Evolutionary conservation across 2,888 invertebrate genomes (phyloP), one percentile per base, ranked within the genome.

Genomic region (Cistogaster globosa): DNA sequence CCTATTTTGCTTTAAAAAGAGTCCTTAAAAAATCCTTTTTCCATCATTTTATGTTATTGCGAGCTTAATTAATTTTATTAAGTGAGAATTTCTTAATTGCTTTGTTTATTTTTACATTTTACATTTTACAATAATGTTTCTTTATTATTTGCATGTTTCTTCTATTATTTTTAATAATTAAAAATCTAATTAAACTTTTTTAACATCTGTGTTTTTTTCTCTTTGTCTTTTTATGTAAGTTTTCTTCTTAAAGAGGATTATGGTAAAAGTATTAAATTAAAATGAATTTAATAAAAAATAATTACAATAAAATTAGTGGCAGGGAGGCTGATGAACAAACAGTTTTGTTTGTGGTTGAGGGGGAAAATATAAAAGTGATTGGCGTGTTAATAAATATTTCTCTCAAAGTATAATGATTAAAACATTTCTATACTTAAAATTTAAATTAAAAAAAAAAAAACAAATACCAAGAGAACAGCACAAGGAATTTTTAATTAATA

Each of bases 131-230:
- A 0, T 5, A n/a, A 20, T 18, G 11, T 45, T 51, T 12, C 4
- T 53, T 12, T 26, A 16, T 20, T 9, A 1, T 42, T 42, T 12
- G 6, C 12, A 12, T 42, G 4, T 42, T 42, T 12, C 11, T 32
- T 32, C 7, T 32, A 12, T 16, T 45, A 51, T 18, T 51, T 60
- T 74, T 80, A 7, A 18, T 60, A 67, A 68, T 74, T 67, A 80
- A 84, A 78, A 84, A 77, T 80, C 80, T 84, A 84, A 84, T 84
- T 84, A 80, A 84, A 84, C 80, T 84, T 84, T 84, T 75, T 72
- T 76, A 65, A 67, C 67, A 53, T 42, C 26, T 65, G 26, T 22
- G 4, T 58, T 18, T 26, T 38, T 63, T 16, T 48, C 45, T 62
- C 38, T 53, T 63, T 75, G 18, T 82, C 55, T 65, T 84, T 84